Evolutionary conservation across 1,140 invertebrate species (phyloP), one percentile per base, ranked within the genome.

Genomic region (Solen grandis): DNA sequence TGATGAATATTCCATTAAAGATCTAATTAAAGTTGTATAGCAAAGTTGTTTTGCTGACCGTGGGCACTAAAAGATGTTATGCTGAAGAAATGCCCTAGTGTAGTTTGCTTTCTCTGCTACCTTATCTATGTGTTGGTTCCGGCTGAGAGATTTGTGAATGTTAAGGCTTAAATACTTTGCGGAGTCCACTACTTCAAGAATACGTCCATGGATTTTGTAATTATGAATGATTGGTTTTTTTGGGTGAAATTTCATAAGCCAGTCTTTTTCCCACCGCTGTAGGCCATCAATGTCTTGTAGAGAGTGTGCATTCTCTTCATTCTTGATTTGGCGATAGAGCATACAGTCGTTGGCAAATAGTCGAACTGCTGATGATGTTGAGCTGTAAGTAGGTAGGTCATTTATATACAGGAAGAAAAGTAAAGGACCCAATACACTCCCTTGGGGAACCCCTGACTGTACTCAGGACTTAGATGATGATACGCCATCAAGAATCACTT

Each of bases 161-260:
- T 60, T 60, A 25, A 60, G 19, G 27, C 14, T 14, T 27, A 60
- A 31, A 27, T 60, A 60, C 27, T 60, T 60, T 19, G 59, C 19
- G 16, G 59, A 3, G 59, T 60, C 59, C 59, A 60, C 59, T 60
- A 31, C 16, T 22, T 27, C 59, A 29, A 27, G 19, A 29, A 31
- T 59, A 27, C 29, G 57, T 13, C 57, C 57, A 59, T 59, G 10
- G 25, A 59, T 59, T 13, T 59, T 59, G 29, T 59, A 59, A 14
- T n/a, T n/a, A n/a, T n/a, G n/a, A n/a, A n/a, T n/a, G n/a, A n/a
- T n/a, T n/a, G n/a, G n/a, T n/a, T 74, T 81, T 22, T 59, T 22
- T 29, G 70, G 70, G 25, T 70, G 80, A 41, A 82, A 60, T 55
- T 76, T 73, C 80, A 82, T 82, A 8, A 57, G 50, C 72, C 65